Percentiles rank a stretch among this genome's conserved stretches.
phyloP scores from a whole-genome alignment of 2,797 vertebrate species.

The Gadopsis marmoratus region DNA sequence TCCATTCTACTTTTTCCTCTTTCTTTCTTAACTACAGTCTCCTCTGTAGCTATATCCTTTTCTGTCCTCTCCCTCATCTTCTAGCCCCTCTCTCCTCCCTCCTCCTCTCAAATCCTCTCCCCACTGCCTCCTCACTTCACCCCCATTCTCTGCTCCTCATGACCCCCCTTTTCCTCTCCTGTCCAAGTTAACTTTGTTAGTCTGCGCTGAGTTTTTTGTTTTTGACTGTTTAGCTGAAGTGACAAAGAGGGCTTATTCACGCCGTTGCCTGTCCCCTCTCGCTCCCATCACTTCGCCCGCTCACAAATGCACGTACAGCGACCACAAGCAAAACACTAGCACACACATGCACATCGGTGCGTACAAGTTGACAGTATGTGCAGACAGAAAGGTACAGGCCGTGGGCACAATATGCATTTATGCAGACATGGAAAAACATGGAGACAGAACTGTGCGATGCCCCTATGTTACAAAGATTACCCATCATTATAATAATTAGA shows the following conservation, averaged over 20 bases:
- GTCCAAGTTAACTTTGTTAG: conserved; percentile 38
- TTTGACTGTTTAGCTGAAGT: conserved; percentile 55
- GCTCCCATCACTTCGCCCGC: conserved; percentile 29
- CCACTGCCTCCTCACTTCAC: not conserved
- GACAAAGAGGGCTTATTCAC: conserved; percentile 59
- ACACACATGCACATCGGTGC: not conserved
- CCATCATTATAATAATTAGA: too few species aligned
- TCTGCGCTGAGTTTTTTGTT: conserved; percentile 13
- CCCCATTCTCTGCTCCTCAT: not conserved
- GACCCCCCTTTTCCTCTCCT: conserved; percentile 7
- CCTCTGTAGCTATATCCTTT: not conserved
- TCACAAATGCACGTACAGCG: conserved; percentile 15
- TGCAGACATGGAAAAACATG: conserved; percentile 1
- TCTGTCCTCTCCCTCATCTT: not conserved
- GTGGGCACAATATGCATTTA: not conserved
- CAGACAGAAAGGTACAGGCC: not conserved
- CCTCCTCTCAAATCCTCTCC: not conserved
- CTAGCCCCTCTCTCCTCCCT: too few species aligned
- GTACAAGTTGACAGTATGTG: conserved; percentile 5
- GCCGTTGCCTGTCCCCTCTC: conserved; percentile 45
- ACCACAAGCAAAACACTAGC: not conserved
- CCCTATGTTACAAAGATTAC: too few species aligned
- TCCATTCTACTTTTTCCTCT: not conserved
- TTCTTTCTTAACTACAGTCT: not conserved
- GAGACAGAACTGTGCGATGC: not conserved